Conservation (phyloP, 2,797 vertebrate species). For the Xenentodon cancila region DNA sequence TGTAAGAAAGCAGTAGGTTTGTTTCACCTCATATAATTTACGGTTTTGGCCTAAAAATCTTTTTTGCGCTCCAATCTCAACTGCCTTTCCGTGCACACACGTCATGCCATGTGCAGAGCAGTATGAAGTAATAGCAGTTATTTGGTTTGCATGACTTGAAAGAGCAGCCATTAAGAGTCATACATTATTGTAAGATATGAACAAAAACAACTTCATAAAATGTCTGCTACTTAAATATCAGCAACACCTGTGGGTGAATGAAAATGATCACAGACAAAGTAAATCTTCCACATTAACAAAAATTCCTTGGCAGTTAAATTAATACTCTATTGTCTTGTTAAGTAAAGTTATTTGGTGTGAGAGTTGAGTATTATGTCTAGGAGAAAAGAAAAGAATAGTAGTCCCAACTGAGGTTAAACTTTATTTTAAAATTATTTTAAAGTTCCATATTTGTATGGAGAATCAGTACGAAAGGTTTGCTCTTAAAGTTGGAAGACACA, state of each 20-base stretch:
- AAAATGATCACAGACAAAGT: constrained; percentile 12
- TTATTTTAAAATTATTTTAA: no score
- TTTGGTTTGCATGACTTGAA: constrained; percentile 79
- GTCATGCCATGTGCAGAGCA: constrained; percentile 64
- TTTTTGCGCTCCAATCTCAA: constrained; percentile 83
- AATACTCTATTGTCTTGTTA: not conserved
- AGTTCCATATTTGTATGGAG: no score
- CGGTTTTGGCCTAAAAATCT: constrained; percentile 85
- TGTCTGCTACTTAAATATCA: constrained; percentile 39
- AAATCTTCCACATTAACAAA: not conserved
- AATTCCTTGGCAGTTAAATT: constrained; percentile 1
- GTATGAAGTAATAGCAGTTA: constrained; percentile 73
- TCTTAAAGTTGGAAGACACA: no score
- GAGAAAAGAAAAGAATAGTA: no score
- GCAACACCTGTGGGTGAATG: constrained; percentile 37
- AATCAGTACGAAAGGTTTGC: no score
- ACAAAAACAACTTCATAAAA: constrained; percentile 46
- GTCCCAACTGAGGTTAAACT: no score
- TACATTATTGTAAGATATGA: constrained; percentile 62
- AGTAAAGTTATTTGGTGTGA: not conserved
- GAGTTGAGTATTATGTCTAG: no score
- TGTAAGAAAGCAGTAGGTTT: constrained; percentile 84
- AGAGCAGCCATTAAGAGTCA: constrained; percentile 55
- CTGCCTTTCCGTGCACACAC: constrained; percentile 70
- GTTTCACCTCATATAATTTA: constrained; percentile 89